A percentile compares a stretch with the other conserved stretches of the same genome.
phyloP scores from a whole-genome alignment of 2,113 vertebrate genomes.

The Entosphenus tridentatus region DNA sequence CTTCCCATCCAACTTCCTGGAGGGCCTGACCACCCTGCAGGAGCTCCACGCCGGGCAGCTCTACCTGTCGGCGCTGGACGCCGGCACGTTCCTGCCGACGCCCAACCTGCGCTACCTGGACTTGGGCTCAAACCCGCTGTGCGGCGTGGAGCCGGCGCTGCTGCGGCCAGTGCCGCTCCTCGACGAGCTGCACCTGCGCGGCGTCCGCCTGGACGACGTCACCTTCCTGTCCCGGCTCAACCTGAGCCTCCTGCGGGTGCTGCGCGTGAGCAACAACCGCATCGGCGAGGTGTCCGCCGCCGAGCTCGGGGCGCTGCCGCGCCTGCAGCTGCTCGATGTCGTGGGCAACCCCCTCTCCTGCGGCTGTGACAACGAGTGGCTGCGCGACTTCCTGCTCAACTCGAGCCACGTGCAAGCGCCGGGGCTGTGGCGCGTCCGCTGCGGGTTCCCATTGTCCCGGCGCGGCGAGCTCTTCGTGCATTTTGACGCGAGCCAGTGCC shows the following conservation, averaged over 20 bases:
- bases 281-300: constrained; percentile 14
- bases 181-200: constrained; percentile 19
- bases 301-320: constrained; percentile 15
- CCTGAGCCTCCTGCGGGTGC: constrained; percentile 16
- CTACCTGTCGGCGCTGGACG: constrained; percentile 13
- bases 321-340: constrained; percentile 21
- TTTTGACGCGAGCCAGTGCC: constrained; percentile 16
- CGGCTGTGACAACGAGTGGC: constrained; percentile 22
- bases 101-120: constrained; percentile 20
- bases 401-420: constrained; percentile 21
- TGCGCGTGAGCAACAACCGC: constrained; percentile 19
- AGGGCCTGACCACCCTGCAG: constrained; percentile 23
- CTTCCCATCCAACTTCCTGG: constrained; percentile 21
- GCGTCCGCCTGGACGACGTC: constrained; percentile 16
- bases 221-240: constrained; percentile 20
- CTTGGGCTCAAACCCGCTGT: constrained; percentile 21
- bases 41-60: constrained; percentile 16
- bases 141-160: constrained; percentile 12
- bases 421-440: constrained; percentile 21
- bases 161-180: constrained; percentile 19
- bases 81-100: constrained; percentile 17
- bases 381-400: constrained; percentile 17
- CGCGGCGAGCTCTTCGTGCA: constrained; percentile 16
- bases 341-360: constrained; percentile 23
- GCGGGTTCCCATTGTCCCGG: constrained; percentile 19